Conservation (phyloP, 2,797 vertebrate species). For the Xerus rutilus region DNA sequence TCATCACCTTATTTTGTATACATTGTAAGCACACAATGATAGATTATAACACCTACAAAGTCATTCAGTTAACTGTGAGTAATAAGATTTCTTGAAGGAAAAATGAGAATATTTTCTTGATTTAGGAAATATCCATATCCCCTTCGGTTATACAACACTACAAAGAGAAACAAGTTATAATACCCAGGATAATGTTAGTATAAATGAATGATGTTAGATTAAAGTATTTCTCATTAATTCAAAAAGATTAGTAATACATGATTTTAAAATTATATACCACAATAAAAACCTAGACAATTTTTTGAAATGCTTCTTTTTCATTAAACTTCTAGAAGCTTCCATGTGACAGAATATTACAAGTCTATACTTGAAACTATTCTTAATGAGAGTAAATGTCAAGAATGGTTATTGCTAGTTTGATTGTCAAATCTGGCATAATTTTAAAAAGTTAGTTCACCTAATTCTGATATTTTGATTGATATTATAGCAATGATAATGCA, state of each 20-base stretch:
- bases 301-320: not conserved
- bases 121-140: constrained; percentile 27
- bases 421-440: not conserved
- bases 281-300: not conserved
- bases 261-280: not conserved
- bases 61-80: not conserved
- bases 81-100: constrained; percentile 33
- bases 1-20: not conserved
- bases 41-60: not conserved
- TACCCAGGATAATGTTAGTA: not conserved
- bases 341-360: not conserved
- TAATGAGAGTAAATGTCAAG: constrained; percentile 18
- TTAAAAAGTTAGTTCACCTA: not conserved
- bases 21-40: not conserved
- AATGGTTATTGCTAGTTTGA: not conserved
- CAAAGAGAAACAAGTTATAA: not conserved
- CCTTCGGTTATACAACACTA: not conserved
- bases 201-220: not conserved
- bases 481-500: not conserved
- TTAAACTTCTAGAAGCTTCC: constrained; percentile 12
- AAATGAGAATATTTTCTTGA: not conserved
- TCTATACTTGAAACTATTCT: not conserved
- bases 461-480: constrained; percentile 15
- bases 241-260: not conserved
- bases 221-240: not conserved